Evolutionary conservation across 2,888 invertebrate species (phyloP).

Genomic region (Drosophila aldrichi): DNA sequence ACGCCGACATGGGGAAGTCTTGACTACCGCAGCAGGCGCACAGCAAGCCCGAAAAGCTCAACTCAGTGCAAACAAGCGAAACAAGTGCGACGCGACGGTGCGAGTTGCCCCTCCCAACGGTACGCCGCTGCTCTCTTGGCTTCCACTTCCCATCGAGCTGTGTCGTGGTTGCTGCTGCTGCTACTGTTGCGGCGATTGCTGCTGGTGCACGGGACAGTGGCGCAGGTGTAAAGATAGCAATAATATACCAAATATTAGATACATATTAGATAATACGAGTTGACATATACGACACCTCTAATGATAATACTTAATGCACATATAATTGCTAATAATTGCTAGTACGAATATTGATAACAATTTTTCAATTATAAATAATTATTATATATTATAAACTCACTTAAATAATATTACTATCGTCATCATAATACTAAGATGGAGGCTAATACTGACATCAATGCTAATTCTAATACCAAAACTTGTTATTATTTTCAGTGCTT

Average conservation of each 20-base stretch:
- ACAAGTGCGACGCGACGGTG: conserved; percentile 5
- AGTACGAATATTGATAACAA: not conserved
- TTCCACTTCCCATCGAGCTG: conserved; percentile 19
- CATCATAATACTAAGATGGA: no score
- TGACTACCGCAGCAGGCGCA: conserved; percentile 82
- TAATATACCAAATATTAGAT: not conserved
- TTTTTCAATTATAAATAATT: not conserved
- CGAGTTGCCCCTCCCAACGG: conserved; percentile 41
- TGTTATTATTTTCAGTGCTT: no score
- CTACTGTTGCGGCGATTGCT: not conserved
- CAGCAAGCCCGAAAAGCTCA: not conserved
- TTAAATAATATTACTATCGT: no score
- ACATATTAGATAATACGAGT: not conserved
- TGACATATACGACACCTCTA: not conserved
- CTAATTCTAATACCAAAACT: not conserved
- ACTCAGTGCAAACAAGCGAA: not conserved
- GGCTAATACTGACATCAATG: no score
- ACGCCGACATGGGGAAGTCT: conserved; percentile 85
- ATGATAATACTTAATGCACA: not conserved
- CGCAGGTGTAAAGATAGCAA: conserved; percentile 13
- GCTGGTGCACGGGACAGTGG: conserved; percentile 24
- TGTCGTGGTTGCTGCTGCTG: conserved; percentile 11
- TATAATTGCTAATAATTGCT: not conserved
- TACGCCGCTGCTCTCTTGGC: conserved; percentile 12
- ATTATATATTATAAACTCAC: no score